phyloP scores from a whole-genome alignment of 2,888 invertebrate genomes.

The Isotomurus palustris region DNA sequence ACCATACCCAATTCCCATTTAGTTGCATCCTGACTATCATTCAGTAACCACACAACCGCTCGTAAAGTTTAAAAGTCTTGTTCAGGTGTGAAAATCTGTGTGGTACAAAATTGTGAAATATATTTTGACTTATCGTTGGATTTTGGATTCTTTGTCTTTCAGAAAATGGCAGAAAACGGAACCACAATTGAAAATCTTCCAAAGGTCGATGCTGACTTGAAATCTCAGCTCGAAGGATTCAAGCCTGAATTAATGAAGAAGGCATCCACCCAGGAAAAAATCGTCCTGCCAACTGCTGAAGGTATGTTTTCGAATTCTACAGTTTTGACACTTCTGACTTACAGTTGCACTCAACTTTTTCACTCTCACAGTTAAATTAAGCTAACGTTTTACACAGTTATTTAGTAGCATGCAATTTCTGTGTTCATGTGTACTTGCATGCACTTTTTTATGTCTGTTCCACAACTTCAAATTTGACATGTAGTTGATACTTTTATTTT shows the following conservation, averaged over 20 bases:
- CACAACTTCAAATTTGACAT: too few species aligned
- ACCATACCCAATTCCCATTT: too few species aligned
- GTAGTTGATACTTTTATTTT: too few species aligned
- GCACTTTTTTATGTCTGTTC: too few species aligned
- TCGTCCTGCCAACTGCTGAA: constrained; percentile 87
- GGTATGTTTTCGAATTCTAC: constrained; percentile 57
- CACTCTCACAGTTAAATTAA: neutral
- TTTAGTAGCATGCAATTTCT: neutral
- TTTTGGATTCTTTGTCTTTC: too few species aligned
- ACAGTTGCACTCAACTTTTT: neutral
- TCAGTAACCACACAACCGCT: too few species aligned
- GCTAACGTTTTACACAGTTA: constrained; percentile 1
- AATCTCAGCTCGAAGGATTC: constrained; percentile 87
- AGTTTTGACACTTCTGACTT: neutral
- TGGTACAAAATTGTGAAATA: too few species aligned
- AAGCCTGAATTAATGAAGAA: constrained; percentile 81
- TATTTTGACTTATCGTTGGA: too few species aligned
- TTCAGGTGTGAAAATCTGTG: too few species aligned
- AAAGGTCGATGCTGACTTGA: constrained; percentile 81
- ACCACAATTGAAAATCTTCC: constrained; percentile 82
- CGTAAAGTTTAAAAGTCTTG: too few species aligned
- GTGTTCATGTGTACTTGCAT: neutral
- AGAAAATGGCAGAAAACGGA: constrained; percentile 61
- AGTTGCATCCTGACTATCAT: too few species aligned
- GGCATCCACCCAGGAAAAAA: constrained; percentile 85